Evolutionary conservation across 2,113 vertebrate species (phyloP), one percentile per base, ranked within the genome.

Genomic region (Macquaria australasica): DNA sequence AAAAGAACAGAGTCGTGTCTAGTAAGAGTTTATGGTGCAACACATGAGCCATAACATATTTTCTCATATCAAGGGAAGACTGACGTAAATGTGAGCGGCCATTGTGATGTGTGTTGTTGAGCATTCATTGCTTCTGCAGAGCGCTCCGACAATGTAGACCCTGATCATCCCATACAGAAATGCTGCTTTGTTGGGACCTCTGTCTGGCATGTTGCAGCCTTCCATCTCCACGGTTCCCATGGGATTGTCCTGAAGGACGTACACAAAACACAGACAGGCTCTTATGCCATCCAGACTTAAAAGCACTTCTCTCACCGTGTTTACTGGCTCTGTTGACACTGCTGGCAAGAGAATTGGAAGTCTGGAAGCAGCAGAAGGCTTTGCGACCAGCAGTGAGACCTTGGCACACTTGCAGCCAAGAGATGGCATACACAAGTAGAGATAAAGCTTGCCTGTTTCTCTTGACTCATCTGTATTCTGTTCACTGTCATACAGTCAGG

Each of bases 401-500:
- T 70, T 85, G 83, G 80, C 81, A 82, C 16, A 68, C 73, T 60
- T 39, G 58, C 55, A 76, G 77, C 59, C 43, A 71, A 53, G 41
- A 88, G 51, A 73, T 1, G 34, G 15, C 41, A n/a, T 12, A 66
- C 48, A 43, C 6, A 59, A 87, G 60, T 0, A 37, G 15, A 84
- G 55, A 90, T 88, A 83, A 82, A 87, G 82, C 77, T 74, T 0
- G 71, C 21, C 84, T 81, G 75, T 84, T 85, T 81, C 75, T 72
- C 58, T 66, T 23, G n/a, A 72, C 84, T 85, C 89, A 87, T 94
- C 79, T 76, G 45, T 51, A 86, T 89, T 85, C 85, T 79, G 58
- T 7, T 70, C 43, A 37, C 37, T 1, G 11, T 53, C 75, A 34
- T 68, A 73, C 82, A 51, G 71, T 58, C 71, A 21, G 70, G 68